Base-by-base conservation (phyloP, 2,888 invertebrate genomes). In the Eupithecia inturbata region DNA sequence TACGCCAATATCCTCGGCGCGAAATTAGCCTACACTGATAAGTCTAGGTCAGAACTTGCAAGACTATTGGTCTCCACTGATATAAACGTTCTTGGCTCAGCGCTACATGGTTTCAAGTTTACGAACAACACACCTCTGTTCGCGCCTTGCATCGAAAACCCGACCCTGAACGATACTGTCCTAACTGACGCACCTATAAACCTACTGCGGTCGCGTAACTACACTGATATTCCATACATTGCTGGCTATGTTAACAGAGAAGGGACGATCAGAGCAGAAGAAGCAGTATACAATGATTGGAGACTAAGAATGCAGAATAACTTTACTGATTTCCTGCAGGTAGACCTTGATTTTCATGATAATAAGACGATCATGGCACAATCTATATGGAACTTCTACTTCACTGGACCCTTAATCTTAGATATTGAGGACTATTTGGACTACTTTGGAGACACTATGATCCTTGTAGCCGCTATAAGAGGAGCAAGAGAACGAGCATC, bases 61-160 rank as follows among this genome's bases (percentile, higher is more conserved):
- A 82, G 78, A 69, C 79, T 85, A 28, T 73, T 94, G 2, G 68
- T 77, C 4, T 77, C 76, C 0, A 89, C 90, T n/a, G 85, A 88
- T 60, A 71, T 87, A 33, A 80, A 77, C 49, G 72, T 90, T 10
- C 76, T 94, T 2, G 79, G 82, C 19, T 67, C 74, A 7, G 85
- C 84, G 0, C 78, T 94, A 14, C 84, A 75, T 4, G 86, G 85
- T 0, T 87, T 89, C 67, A 84, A 84, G 49, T 90, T 91, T 62
- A 82, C 79, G 31, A 92, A 94, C 63, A 92, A 92, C 72, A 89
- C 92, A 1, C 83, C 88, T 14, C 77, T 92, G 16, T 94, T 94
- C 71, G 93, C 92, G 0, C 94, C 94, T 1, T 94, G 94, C 70
- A 80, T 94, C 14, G 94, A 94, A 80, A 86, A 82, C 41, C 71